Conservation (phyloP, 1,140 invertebrate genomes). For the Drosophila lini region DNA sequence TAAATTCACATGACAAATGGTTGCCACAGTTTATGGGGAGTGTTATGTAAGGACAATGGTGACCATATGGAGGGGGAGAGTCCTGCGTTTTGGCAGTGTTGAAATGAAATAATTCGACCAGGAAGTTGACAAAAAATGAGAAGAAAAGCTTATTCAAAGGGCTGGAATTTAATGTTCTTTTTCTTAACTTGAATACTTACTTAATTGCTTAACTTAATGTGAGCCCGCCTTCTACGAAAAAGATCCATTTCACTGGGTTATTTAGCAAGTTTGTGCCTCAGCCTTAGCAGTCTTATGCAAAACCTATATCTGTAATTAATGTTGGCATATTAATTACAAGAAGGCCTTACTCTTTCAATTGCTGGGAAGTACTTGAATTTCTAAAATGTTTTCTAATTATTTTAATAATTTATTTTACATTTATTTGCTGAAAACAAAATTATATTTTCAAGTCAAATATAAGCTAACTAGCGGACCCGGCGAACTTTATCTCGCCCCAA, state of each 20-base stretch:
- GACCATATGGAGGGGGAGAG: not conserved
- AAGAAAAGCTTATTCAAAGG: not conserved
- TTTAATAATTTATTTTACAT: no score
- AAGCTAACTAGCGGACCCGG: no score
- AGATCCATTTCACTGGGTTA: not conserved
- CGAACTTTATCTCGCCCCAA: no score
- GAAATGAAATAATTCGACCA: not conserved
- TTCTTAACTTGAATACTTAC: not conserved
- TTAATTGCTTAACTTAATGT: no score
- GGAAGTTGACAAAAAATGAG: conserved; percentile 1
- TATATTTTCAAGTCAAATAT: not conserved
- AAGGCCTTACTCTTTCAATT: not conserved
- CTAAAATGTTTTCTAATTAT: not conserved
- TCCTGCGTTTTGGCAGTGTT: not conserved
- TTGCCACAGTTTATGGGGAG: conserved; percentile 24
- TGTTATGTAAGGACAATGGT: conserved; percentile 35
- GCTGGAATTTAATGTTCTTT: not conserved
- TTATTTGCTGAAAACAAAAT: not conserved
- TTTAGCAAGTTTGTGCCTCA: no score
- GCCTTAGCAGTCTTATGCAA: not conserved
- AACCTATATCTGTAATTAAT: not conserved
- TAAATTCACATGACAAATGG: conserved; percentile 44
- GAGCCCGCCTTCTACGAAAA: not conserved
- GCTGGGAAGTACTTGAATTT: not conserved
- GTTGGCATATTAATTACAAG: not conserved